Conservation (phyloP, 2,797 vertebrate species). For the Gila robusta region DNA sequence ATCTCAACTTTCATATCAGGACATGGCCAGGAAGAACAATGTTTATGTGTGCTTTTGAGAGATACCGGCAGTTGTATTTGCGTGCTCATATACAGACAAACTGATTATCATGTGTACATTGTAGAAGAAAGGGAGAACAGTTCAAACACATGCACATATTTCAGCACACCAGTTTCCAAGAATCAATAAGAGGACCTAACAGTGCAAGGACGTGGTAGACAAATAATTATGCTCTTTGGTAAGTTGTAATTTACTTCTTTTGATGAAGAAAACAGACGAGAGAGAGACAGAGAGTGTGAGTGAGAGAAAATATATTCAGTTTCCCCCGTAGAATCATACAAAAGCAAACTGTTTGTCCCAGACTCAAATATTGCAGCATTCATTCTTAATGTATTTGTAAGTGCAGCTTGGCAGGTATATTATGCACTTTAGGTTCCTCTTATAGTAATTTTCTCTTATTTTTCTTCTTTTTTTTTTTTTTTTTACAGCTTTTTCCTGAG, state of each 20-base stretch:
- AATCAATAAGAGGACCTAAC: constrained; percentile 42
- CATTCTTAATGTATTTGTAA: neutral
- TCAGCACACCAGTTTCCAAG: constrained; percentile 29
- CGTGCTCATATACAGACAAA: neutral
- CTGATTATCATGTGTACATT: constrained; percentile 13
- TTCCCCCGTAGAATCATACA: neutral
- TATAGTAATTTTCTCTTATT: neutral
- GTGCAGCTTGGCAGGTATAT: neutral
- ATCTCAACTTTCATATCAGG: constrained; percentile 16
- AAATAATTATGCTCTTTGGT: constrained; percentile 40
- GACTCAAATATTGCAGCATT: neutral
- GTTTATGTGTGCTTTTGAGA: neutral
- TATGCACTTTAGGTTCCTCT: neutral
- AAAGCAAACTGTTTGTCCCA: neutral
- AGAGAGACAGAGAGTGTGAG: neutral
- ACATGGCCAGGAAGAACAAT: constrained; percentile 3
- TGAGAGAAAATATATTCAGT: neutral
- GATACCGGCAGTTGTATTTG: neutral
- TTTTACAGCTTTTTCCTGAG: neutral
- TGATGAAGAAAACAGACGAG: constrained; percentile 8
- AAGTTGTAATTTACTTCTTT: constrained; percentile 30
- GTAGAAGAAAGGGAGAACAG: neutral
- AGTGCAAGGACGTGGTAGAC: neutral
- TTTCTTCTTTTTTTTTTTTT: too few relatives aligned
- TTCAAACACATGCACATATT: constrained; percentile 59